Base-by-base conservation (phyloP, 2,797 vertebrate genomes). In the Oreonectes daqikongensis region DNA sequence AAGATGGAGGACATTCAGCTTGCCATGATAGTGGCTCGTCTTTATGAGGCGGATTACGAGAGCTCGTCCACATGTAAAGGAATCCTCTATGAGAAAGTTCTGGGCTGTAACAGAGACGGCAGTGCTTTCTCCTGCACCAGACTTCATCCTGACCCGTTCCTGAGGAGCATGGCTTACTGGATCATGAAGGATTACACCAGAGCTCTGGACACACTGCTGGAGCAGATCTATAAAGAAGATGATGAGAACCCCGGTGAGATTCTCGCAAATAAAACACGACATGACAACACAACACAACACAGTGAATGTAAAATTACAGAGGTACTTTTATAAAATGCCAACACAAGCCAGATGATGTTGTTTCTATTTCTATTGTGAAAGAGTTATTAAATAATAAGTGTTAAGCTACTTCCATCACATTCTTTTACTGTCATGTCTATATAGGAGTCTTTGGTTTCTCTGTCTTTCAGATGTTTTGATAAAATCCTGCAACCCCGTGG, bases 1-100 rank as follows among this genome's bases (percentile, higher is more conserved):
- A 99, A 99, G 89, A 99, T 99, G 97, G 97, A 99, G 86, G 98
- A 99, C 84, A 95, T 98, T 82, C 98, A 99, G 87, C 80, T 99
- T 85, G 98, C 98, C 72, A 96, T 98, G 95, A 93, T 99, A 66
- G 96, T 99, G 80, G 95, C 97, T 48, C 92, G 98, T 78, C 91
- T 99, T 53, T 98, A 99, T 53, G 98, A 99, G 85, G 95, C 96
- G 0, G 98, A 99, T 89, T 96, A 95, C 90, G 97, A 99, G 89
- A 97, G 93, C 30, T 98, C 95, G 5, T 94, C 95, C 79, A 98
- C 97, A 1, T 98, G 96, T 65, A 94, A 94, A 84, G 95, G 95
- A 79, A 95, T 99, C 72, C 93, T 99, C 60, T 86, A 96, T 75
- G 95, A 98, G 90, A 97, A 95, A 87, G 95, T 99, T 72, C 85